Evolutionary conservation across 2,113 vertebrate genomes (phyloP), one percentile per base, ranked within the genome.

Genomic region (Dolichallabes microphthalmus): DNA sequence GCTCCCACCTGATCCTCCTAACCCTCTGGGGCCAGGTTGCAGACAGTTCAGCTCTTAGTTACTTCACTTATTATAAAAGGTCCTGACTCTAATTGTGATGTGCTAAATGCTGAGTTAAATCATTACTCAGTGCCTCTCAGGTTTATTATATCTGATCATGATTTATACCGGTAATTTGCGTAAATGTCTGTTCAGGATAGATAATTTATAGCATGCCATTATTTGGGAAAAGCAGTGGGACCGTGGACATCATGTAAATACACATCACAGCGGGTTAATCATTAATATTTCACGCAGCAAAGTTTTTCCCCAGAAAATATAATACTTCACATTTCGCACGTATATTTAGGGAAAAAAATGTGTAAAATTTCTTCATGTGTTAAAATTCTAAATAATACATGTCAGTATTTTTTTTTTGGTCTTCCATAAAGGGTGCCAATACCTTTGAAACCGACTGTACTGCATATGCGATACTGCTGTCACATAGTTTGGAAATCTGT

Each of bases 1-100:
- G 22, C 22, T 52, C 19, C 35, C 17, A 17, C 60, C 79, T 64
- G 52, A 25, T n/a, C 35, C 50, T 20, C 30, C 39, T 30, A 53
- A 52, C 45, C 80, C 53, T 9, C 61, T 68, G 80, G 61, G n/a
- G 63, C 45, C n/a, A 53, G 79, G 79, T 50, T 81, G 39, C 8
- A 10, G 17, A 68, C 8, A 11, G 0, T 52, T 52, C 13, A 52
- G 80, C 39, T 19, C 4, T 25, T 25, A 80, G 60, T 53, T 30
- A 14, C 19, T 2, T 52, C 80, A 82, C 63, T 17, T 27, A 55
- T 14, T n/a, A 13, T 9, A 76, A 77, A 57, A 53, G 27, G 45
- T 27, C 45, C 73, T 17, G 45, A 19, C 17, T 57, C n/a, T 52
- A 10, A n/a, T 30, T 75, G 39, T 22, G 30, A 68, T 35, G 35